Base-by-base conservation (phyloP, 2,888 invertebrate genomes). In the Drosophila algonquin region DNA sequence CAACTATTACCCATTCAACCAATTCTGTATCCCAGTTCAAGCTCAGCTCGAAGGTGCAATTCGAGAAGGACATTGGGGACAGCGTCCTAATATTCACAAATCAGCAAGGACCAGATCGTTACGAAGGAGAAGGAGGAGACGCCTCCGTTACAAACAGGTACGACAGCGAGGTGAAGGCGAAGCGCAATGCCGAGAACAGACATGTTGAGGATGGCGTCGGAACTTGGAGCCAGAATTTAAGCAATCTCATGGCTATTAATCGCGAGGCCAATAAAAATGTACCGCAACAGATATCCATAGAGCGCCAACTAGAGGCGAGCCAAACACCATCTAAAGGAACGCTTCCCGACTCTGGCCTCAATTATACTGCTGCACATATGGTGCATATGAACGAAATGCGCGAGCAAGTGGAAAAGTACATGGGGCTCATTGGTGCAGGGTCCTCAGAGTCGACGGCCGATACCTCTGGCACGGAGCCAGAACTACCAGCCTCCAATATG, bases 31-130 rank as follows among this genome's bases (percentile, higher is more conserved):
- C 8, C 4, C 70, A 81, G 77, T 81, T 87, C 47, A 79, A 90
- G 73, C 78, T 85, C 0, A 85, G 88, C 71, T 61, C 88, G 1
- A 65, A 77, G 1, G 77, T 89, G 1, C 85, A 86, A n/a, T 87
- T 90, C 48, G 90, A 90, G 58, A 75, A 79, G 21, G 87, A 91
- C 58, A 90, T 90, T 46, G 90, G 90, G 3, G 90, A 90, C 54
- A 69, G 81, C 6, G 52, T 68, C 2, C 61, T 54, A 69, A 68
- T 85, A 3, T 72, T 60, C 35, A 56, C 57, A n/a, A 50, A 72
- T 47, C 55, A 63, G 44, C 68, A 80, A 18, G 72, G 76, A 1
- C 68, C 46, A 24, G 62, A 55, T n/a, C 69, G 63, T 3, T 63
- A 64, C 16, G 63, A 77, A 12, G 53, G 47, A 10, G 24, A 24